phyloP scores from a whole-genome alignment of 2,797 vertebrate genomes.

The Allobates femoralis region DNA sequence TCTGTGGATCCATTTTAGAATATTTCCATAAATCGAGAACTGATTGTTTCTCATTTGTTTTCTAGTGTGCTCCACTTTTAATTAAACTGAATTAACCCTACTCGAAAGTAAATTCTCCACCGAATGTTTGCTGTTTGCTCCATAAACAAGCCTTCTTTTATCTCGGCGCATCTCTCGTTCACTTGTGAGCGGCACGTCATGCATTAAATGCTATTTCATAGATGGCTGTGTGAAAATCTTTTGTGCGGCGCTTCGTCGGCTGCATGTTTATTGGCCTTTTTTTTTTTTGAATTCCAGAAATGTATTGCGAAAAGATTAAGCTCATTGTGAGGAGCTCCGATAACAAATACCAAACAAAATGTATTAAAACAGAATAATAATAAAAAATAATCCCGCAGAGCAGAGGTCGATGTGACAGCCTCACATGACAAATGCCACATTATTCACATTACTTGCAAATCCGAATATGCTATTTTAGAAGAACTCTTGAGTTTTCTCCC shows the following conservation, averaged over 20 bases:
- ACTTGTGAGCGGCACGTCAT: slow-evolving; percentile 14
- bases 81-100: slow-evolving; percentile 18
- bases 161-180: not conserved
- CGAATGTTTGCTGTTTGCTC: not conserved
- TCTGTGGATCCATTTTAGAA: not conserved
- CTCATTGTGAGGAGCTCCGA: slow-evolving; percentile 36
- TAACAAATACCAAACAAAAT: slow-evolving; percentile 42
- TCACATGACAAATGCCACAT: slow-evolving; percentile 83
- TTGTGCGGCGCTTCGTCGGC: slow-evolving; percentile 2
- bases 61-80: not conserved
- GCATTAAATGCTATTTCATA: slow-evolving; percentile 37
- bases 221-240: slow-evolving; percentile 11
- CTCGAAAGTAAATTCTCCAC: not conserved
- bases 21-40: not conserved
- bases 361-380: slow-evolving; percentile 63
- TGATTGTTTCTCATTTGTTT: no score
- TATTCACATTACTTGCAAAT: slow-evolving; percentile 80
- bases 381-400: slow-evolving; percentile 35
- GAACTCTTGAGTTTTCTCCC: slow-evolving; percentile 88
- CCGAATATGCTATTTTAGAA: slow-evolving; percentile 91
- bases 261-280: slow-evolving; percentile 20
- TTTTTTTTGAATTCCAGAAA: slow-evolving; percentile 38
- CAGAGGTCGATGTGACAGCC: slow-evolving; percentile 68
- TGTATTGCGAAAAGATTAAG: slow-evolving; percentile 38
- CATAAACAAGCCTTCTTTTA: not conserved